Evolutionary conservation across 30 jellyfish, hydroid and myxozoan genomes (phyloP).

Genomic region (Phacellophora camtschatica): DNA sequence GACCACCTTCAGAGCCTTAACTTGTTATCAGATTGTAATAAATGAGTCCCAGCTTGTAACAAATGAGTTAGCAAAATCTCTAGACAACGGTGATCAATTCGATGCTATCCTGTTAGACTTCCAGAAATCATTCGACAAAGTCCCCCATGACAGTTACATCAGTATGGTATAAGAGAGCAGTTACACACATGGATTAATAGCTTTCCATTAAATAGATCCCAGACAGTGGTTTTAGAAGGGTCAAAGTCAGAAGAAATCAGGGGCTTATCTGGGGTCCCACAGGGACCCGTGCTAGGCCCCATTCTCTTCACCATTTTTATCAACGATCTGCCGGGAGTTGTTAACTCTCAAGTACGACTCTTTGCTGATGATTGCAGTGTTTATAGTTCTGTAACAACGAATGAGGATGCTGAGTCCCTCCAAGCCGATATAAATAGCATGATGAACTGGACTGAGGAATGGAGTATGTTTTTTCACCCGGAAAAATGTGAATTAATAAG

Average conservation of each 20-base stretch:
- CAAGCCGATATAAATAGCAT: conserved; percentile 18
- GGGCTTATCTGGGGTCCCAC: not conserved
- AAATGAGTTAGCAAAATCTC: not conserved
- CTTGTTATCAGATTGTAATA: conserved; percentile 1
- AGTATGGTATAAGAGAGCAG: conserved; percentile 3
- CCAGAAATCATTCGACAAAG: conserved; percentile 3
- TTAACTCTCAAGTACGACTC: not conserved
- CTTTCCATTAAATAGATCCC: not conserved
- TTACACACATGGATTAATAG: not conserved
- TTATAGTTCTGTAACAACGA: not conserved
- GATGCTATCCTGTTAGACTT: conserved; percentile 30
- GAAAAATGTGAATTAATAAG: conserved; percentile 30
- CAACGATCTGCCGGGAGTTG: not conserved
- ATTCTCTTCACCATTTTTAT: not conserved
- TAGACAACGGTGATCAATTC: conserved; percentile 3
- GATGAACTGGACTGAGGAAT: conserved; percentile 18
- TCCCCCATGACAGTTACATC: not conserved
- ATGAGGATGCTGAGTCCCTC: not conserved
- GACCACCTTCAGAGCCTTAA: not conserved
- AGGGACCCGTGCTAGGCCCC: not conserved
- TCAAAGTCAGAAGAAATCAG: not conserved
- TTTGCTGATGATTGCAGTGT: conserved; percentile 37
- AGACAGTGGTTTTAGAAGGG: not conserved
- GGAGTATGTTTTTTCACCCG: conserved; percentile 2
- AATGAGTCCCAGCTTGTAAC: conserved; percentile 22